These are phyloP conservation scores for Meloe dianella DNA, from an alignment of 2,888 invertebrate genomes.

Conservation along the genomic window DNA sequence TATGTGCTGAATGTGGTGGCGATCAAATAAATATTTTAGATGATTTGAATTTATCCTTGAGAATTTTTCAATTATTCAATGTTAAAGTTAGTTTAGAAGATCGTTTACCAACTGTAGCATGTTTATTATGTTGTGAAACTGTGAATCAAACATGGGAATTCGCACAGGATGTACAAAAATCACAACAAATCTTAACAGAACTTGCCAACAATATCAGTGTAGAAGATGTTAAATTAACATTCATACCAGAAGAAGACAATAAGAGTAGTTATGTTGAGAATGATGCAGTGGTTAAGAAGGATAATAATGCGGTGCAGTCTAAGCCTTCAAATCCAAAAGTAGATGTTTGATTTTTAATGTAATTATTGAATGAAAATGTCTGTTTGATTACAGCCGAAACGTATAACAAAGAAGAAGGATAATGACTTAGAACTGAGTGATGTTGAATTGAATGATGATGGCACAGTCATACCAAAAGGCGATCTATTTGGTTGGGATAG, in stretches of 20 bases:
- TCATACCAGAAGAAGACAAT: slow-evolving; percentile 14
- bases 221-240: slow-evolving; percentile 16
- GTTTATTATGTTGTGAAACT: slow-evolving; percentile 53
- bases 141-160: slow-evolving; percentile 56
- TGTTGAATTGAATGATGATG: slow-evolving; percentile 53
- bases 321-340: slow-evolving; percentile 10
- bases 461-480: slow-evolving; percentile 49
- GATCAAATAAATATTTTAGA: slow-evolving; percentile 50
- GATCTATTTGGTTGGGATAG: slow-evolving; percentile 57
- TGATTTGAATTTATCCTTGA: slow-evolving; percentile 48
- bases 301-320: slow-evolving; percentile 13
- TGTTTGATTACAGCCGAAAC: slow-evolving; percentile 19
- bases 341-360: neutral
- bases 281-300: slow-evolving; percentile 15
- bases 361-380: neutral
- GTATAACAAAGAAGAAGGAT: slow-evolving; percentile 26
- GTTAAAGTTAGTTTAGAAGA: slow-evolving; percentile 52
- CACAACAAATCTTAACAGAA: slow-evolving; percentile 50
- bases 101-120: slow-evolving; percentile 52
- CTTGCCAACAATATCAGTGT: neutral
- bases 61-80: slow-evolving; percentile 55
- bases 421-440: slow-evolving; percentile 39
- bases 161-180: slow-evolving; percentile 55
- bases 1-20: slow-evolving; percentile 54
- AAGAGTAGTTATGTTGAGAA: neutral